These are phyloP conservation scores for Microctonus aethiopoides DNA, from an alignment of 2,888 invertebrate genomes.

Conservation along the genomic window DNA sequence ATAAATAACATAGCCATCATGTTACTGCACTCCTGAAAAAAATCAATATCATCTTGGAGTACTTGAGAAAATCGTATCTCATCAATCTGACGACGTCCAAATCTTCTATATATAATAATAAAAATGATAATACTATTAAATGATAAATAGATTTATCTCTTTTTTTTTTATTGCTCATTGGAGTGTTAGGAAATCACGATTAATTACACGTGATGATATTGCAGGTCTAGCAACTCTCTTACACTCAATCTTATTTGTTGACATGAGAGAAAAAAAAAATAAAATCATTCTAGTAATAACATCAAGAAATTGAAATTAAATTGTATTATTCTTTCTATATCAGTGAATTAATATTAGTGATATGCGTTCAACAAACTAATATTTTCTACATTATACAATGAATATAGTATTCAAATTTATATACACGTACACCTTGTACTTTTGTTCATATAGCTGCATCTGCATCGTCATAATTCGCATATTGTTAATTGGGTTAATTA, in stretches of 20 bases:
- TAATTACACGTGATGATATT: background rate
- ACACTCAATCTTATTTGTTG: background rate
- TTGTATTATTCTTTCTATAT: slow-evolving; percentile 20
- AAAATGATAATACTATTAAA: no score
- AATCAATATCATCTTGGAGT: no score
- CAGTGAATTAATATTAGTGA: no score
- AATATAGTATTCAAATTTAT: background rate
- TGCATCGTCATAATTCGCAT: slow-evolving; percentile 27
- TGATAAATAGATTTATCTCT: background rate
- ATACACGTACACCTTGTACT: background rate
- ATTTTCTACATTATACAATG: no score
- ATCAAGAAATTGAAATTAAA: slow-evolving; percentile 9
- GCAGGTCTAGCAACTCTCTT: background rate
- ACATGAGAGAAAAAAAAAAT: background rate
- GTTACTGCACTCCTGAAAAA: no score
- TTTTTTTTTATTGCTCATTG: background rate
- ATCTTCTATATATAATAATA: no score
- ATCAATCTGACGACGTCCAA: no score
- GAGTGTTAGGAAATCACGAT: background rate
- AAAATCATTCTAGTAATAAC: background rate
- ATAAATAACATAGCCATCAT: no score
- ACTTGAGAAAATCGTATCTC: no score
- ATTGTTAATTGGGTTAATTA: slow-evolving; percentile 47
- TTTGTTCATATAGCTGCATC: slow-evolving; percentile 7
- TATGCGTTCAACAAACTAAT: no score